These are phyloP conservation scores for Drosophila seguyi DNA, from an alignment of 1,140 invertebrate genomes.

Conservation along the genomic window DNA sequence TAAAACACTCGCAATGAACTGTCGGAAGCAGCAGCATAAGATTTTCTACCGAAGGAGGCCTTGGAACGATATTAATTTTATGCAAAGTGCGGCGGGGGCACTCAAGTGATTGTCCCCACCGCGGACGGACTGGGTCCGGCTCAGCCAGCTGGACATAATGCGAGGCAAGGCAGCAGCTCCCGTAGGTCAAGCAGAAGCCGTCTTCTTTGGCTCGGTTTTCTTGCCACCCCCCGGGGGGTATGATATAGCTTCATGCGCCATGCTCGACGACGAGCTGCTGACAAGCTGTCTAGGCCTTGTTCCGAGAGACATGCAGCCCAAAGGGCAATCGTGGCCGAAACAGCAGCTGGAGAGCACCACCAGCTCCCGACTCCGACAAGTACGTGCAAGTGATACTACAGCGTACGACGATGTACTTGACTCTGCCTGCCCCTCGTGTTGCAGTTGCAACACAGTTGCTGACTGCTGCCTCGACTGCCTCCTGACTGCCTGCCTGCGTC, in stretches of 20 bases:
- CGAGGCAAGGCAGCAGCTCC: not conserved
- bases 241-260: not conserved
- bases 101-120: conserved; percentile 56
- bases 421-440: conserved; percentile 44
- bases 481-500: conserved; percentile 27
- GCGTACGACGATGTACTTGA: conserved; percentile 80
- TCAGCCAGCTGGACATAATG: conserved; percentile 66
- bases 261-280: conserved; percentile 38
- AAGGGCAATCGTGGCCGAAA: conserved; percentile 49
- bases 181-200: conserved; percentile 44
- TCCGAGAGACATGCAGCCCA: conserved; percentile 24
- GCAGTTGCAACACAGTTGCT: conserved; percentile 31
- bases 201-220: not conserved
- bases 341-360: conserved; percentile 7
- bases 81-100: conserved; percentile 65
- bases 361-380: conserved; percentile 42
- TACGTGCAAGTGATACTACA: conserved; percentile 84
- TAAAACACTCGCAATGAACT: conserved; percentile 81
- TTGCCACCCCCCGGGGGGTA: not conserved
- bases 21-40: conserved; percentile 68
- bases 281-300: conserved; percentile 51
- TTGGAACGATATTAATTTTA: conserved; percentile 73
- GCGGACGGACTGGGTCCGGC: conserved; percentile 12
- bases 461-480: not conserved
- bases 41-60: no score